A percentile compares a stretch with the other conserved stretches of the same genome.
phyloP scores from a whole-genome alignment of 2,888 invertebrate genomes.

The Criorhina ranunculi region DNA sequence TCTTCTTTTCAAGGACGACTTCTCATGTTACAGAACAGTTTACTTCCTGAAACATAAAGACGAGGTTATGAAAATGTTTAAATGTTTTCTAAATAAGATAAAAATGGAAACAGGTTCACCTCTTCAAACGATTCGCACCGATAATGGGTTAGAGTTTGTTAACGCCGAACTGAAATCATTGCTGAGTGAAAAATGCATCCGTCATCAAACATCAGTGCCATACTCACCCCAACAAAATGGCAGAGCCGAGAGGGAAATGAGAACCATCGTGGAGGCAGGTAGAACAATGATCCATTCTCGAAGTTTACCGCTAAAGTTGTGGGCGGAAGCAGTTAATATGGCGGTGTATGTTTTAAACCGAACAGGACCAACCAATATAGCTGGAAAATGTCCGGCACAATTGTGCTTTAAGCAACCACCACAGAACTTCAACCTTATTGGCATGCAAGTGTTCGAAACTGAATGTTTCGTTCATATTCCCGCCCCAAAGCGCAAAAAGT shows the following conservation, averaged over 20 bases:
- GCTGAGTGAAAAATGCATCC: conserved; percentile 77
- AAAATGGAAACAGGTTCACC: too few relatives aligned
- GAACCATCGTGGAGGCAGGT: too few relatives aligned
- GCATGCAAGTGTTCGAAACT: conserved; percentile 81
- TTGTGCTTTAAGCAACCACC: conserved; percentile 63
- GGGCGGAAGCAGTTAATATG: conserved; percentile 82
- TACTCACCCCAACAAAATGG: too few relatives aligned
- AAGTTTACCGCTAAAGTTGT: conserved; percentile 78
- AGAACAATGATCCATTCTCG: too few relatives aligned
- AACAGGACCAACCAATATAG: conserved; percentile 75
- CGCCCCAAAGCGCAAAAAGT: conserved; percentile 79
- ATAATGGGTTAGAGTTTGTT: conserved; percentile 79
- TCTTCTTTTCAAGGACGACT: too few relatives aligned
- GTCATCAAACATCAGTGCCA: conserved; percentile 77
- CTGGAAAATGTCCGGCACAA: conserved; percentile 78
- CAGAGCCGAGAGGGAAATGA: too few relatives aligned
- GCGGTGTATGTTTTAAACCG: conserved; percentile 81
- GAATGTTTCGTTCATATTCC: conserved; percentile 78
- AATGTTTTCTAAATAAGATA: conserved; percentile 71
- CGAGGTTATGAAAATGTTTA: conserved; percentile 56
- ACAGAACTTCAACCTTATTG: conserved; percentile 8
- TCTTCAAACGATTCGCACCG: too few relatives aligned
- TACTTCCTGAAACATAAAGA: conserved; percentile 75
- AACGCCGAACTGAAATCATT: conserved; percentile 74
- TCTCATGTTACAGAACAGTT: too few relatives aligned